A percentile compares a stretch with the other conserved stretches of the same genome.
Conservation (phyloP, 2,888 invertebrate species). For the Heliothis peltigera region DNA sequence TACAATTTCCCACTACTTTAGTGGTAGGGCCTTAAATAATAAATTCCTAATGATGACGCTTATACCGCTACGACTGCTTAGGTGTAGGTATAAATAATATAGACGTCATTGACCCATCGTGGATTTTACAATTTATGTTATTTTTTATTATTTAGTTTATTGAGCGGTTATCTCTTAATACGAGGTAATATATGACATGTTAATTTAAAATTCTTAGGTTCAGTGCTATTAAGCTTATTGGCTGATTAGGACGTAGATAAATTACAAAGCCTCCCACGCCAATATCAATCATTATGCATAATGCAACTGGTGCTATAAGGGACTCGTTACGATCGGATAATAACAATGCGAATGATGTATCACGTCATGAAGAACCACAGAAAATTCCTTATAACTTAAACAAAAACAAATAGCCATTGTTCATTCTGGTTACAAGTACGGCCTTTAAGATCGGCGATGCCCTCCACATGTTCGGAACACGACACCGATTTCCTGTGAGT, state of each 20-base stretch:
- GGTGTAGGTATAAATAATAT: slow-evolving; percentile 21
- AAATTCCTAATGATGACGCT: slow-evolving; percentile 27
- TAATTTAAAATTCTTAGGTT: too few relatives aligned
- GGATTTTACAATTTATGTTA: slow-evolving; percentile 17
- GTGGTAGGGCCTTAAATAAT: slow-evolving; percentile 27
- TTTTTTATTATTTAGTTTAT: slow-evolving; percentile 20
- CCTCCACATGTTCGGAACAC: slow-evolving; percentile 73
- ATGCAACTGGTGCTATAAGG: slow-evolving; percentile 6
- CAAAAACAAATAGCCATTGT: slow-evolving; percentile 60
- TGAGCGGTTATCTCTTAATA: not conserved
- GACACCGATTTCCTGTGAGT: slow-evolving; percentile 83
- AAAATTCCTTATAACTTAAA: slow-evolving; percentile 49
- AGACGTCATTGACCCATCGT: slow-evolving; percentile 39
- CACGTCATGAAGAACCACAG: slow-evolving; percentile 37
- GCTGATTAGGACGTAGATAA: not conserved
- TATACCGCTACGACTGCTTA: slow-evolving; percentile 24
- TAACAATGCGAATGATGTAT: slow-evolving; percentile 42
- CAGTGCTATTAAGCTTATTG: too few relatives aligned
- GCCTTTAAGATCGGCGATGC: slow-evolving; percentile 67
- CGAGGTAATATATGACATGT: too few relatives aligned
- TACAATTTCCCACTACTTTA: slow-evolving; percentile 8
- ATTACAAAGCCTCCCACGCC: slow-evolving; percentile 15
- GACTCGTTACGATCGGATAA: slow-evolving; percentile 6
- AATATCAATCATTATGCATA: slow-evolving; percentile 10
- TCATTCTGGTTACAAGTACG: slow-evolving; percentile 40